A percentile compares a stretch with the other conserved stretches of the same genome.
Conservation (phyloP, 2,113 vertebrate species). For the Uria lomvia region DNA sequence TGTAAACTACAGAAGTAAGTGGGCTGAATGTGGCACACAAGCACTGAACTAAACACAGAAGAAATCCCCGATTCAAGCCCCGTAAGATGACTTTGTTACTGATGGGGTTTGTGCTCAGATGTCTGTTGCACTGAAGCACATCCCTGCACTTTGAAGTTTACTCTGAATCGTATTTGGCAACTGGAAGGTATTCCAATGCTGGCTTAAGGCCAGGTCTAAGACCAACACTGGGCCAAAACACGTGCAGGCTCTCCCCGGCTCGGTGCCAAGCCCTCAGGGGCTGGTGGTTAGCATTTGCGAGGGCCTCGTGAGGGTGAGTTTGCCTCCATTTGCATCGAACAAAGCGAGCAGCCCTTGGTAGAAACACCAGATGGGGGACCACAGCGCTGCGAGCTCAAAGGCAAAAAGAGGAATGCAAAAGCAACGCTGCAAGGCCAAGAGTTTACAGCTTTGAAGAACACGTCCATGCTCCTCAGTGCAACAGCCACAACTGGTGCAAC, state of each 20-base stretch:
- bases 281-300: background rate
- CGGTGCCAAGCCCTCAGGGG: background rate
- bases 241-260: background rate
- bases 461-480: background rate
- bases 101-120: background rate
- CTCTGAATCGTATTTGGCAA: rapidly evolving
- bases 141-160: background rate
- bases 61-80: background rate
- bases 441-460: background rate
- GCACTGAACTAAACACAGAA: background rate
- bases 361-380: background rate
- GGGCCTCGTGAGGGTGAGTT: background rate
- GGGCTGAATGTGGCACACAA: background rate
- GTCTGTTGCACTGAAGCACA: background rate
- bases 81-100: background rate
- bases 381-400: background rate
- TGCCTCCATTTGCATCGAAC: background rate
- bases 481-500: background rate
- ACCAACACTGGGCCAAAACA: background rate
- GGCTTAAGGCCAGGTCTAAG: background rate
- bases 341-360: background rate
- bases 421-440: background rate
- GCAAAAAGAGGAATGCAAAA: background rate
- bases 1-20: background rate
- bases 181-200: background rate